These are phyloP conservation scores for Metallyticus violacea DNA, from an alignment of 2,888 invertebrate species.

Conservation along the genomic window DNA sequence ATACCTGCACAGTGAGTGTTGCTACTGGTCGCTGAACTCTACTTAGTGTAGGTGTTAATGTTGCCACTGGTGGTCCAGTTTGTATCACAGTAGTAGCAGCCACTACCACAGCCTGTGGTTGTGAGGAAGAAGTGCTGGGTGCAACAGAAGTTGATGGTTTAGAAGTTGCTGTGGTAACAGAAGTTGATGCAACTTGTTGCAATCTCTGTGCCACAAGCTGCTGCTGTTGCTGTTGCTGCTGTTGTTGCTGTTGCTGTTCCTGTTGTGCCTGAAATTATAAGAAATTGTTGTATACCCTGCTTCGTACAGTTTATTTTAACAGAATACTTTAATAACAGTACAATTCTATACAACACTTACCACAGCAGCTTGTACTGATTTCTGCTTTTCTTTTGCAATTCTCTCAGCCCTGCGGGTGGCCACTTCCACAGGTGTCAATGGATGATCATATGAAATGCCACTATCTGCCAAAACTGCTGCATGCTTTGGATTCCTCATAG, in stretches of 20 bases:
- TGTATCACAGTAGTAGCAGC: constrained; percentile 15
- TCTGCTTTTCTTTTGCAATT: constrained; percentile 77
- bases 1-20: constrained; percentile 33
- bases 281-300: too few species aligned
- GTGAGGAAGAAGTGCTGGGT: constrained; percentile 36
- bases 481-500: constrained; percentile 78
- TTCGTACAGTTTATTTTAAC: too few species aligned
- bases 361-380: constrained; percentile 38
- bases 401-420: constrained; percentile 79
- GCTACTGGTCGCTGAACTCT: constrained; percentile 24
- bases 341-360: constrained; percentile 10
- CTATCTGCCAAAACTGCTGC: constrained; percentile 78
- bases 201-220: constrained; percentile 41
- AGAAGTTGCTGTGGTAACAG: constrained; percentile 37
- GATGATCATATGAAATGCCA: constrained; percentile 82
- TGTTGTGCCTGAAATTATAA: not conserved
- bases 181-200: constrained; percentile 39
- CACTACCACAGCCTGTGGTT: constrained; percentile 34
- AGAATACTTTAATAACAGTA: not conserved
- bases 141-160: constrained; percentile 36
- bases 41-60: constrained; percentile 19
- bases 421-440: constrained; percentile 78
- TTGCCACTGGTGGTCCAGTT: constrained; percentile 19
- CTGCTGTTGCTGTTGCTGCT: constrained; percentile 19
- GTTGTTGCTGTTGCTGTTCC: not conserved